Evolutionary conservation across 2,888 invertebrate genomes (phyloP).

Genomic region (Nudaria mundana): DNA sequence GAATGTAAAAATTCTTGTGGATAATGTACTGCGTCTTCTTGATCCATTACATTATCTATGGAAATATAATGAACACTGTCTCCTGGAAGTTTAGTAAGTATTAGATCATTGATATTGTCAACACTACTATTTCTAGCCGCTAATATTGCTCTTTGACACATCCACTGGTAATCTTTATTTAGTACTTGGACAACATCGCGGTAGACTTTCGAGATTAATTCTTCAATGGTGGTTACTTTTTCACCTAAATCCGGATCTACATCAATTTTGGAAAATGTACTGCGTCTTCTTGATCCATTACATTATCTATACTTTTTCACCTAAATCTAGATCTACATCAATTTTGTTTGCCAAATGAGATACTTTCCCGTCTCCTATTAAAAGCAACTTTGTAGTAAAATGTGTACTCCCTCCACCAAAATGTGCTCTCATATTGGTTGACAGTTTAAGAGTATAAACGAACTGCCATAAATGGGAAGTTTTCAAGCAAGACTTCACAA

Average conservation of each 20-base stretch:
- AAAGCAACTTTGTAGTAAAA: too few relatives aligned
- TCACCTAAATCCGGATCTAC: too few relatives aligned
- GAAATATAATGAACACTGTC: constrained; percentile 19
- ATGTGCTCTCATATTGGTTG: too few relatives aligned
- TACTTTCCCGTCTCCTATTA: too few relatives aligned
- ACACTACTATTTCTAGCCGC: constrained; percentile 26
- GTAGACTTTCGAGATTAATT: constrained; percentile 19
- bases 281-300: too few relatives aligned
- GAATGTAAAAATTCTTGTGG: constrained; percentile 36
- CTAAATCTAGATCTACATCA: too few relatives aligned
- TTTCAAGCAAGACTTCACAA: constrained; percentile 20
- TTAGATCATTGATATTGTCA: constrained; percentile 21
- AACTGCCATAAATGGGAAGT: constrained; percentile 25
- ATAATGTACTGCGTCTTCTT: constrained; percentile 26
- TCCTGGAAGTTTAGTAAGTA: constrained; percentile 25
- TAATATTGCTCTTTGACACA: constrained; percentile 28
- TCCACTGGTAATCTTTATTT: constrained; percentile 3
- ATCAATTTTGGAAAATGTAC: too few relatives aligned
- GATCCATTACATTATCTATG: constrained; percentile 27
- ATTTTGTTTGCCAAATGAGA: too few relatives aligned
- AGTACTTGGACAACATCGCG: constrained; percentile 4
- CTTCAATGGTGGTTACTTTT: too few relatives aligned
- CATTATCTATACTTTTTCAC: not conserved
- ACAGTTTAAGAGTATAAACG: too few relatives aligned
- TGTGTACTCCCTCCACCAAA: too few relatives aligned